Percentiles rank a stretch among this genome's conserved stretches.
These are phyloP conservation scores for Kryptolebias ocellatus DNA, from an alignment of 2,797 vertebrate species.

Conservation along the genomic window DNA sequence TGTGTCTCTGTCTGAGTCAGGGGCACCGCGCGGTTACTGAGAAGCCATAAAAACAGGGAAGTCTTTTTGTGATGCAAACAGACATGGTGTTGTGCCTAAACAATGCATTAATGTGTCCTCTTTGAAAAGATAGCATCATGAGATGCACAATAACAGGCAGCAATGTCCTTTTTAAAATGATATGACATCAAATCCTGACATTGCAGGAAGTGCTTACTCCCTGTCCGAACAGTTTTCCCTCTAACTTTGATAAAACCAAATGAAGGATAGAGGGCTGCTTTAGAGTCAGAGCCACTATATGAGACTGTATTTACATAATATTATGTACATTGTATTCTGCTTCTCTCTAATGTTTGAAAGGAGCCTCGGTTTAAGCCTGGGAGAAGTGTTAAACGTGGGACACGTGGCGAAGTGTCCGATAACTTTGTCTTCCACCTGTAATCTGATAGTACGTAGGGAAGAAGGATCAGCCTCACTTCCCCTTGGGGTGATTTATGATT, in stretches of 20 bases:
- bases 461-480: constrained; percentile 67
- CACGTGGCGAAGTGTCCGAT: constrained; percentile 71
- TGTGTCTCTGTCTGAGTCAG: constrained; percentile 46
- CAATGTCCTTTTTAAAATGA: constrained; percentile 72
- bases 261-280: constrained; percentile 59
- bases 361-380: constrained; percentile 44
- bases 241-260: constrained; percentile 64
- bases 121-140: constrained; percentile 59
- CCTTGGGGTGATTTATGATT: constrained; percentile 84
- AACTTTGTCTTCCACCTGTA: constrained; percentile 81
- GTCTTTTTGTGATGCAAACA: constrained; percentile 72
- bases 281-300: constrained; percentile 30
- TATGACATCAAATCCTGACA: constrained; percentile 71
- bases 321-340: constrained; percentile 74
- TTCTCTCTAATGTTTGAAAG: constrained; percentile 51
- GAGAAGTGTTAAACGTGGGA: constrained; percentile 51
- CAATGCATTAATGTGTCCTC: constrained; percentile 58
- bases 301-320: constrained; percentile 69
- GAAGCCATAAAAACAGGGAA: constrained; percentile 26
- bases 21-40: constrained; percentile 27
- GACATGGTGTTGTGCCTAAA: constrained; percentile 62
- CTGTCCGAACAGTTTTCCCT: constrained; percentile 65
- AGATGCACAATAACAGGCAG: constrained; percentile 61
- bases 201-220: constrained; percentile 65
- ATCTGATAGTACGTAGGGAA: constrained; percentile 77